Conservation (phyloP, 2,888 invertebrate genomes). For the Andricus curvator region DNA sequence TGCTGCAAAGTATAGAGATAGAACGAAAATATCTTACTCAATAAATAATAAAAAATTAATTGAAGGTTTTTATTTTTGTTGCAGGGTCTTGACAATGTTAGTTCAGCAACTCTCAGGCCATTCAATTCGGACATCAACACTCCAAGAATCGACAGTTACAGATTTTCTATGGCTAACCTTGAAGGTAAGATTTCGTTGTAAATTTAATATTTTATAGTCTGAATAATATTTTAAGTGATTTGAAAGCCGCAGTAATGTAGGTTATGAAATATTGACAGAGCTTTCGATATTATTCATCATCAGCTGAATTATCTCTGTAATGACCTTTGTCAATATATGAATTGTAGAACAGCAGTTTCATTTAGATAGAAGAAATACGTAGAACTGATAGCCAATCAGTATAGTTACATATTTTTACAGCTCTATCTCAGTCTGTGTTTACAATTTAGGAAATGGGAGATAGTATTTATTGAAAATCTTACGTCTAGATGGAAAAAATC, state of each 20-base stretch:
- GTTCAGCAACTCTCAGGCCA: constrained; percentile 82
- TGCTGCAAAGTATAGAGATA: not conserved
- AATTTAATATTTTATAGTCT: not conserved
- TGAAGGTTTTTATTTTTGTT: constrained; percentile 69
- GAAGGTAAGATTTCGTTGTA: constrained; percentile 81
- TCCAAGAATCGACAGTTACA: constrained; percentile 92
- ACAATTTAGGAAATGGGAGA: not conserved
- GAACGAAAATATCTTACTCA: not conserved
- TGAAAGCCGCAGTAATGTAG: not conserved
- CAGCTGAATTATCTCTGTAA: not conserved
- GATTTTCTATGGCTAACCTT: constrained; percentile 97
- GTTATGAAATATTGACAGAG: not conserved
- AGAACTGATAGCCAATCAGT: not conserved
- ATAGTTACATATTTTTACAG: not conserved
- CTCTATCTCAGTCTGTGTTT: not conserved
- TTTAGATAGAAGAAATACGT: not conserved
- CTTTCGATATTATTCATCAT: not conserved
- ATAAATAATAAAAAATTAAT: constrained; percentile 23
- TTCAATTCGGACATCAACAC: constrained; percentile 86
- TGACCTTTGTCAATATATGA: constrained; percentile 12
- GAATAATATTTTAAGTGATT: not conserved
- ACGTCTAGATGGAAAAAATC: not conserved
- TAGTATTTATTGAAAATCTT: not conserved
- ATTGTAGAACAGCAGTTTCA: not conserved
- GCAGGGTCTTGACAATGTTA: constrained; percentile 85